Evolutionary conservation across 1,140 invertebrate species (phyloP).

Genomic region (Brachionus koreanus): DNA sequence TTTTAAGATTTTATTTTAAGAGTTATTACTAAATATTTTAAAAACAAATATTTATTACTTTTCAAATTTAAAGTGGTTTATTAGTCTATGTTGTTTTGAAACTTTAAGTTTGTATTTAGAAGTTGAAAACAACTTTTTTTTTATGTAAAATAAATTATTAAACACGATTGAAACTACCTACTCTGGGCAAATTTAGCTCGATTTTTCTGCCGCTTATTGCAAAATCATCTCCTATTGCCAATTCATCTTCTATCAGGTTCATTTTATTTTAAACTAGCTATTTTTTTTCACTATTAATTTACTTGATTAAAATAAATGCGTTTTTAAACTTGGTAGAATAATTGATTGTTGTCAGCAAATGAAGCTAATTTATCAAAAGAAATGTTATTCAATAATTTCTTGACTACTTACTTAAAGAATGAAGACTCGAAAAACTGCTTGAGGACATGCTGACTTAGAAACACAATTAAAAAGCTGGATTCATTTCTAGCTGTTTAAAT

Average conservation of each 20-base stretch:
- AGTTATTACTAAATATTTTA: background rate
- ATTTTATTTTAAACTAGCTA: background rate
- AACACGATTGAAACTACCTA: background rate
- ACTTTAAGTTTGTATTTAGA: background rate
- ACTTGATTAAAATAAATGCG: background rate
- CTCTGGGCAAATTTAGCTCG: background rate
- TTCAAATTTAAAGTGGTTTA: conserved; percentile 11
- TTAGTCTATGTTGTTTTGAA: background rate
- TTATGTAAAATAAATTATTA: background rate
- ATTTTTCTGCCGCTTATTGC: conserved; percentile 6
- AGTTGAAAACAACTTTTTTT: background rate
- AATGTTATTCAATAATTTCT: background rate
- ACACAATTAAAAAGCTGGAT: background rate
- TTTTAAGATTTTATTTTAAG: background rate
- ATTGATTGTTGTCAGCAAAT: background rate
- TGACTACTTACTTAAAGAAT: background rate
- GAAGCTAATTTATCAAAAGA: background rate
- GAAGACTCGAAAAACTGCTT: background rate
- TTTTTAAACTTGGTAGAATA: background rate
- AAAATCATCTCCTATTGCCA: background rate
- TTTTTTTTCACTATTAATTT: background rate
- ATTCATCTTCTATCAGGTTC: conserved; percentile 19
- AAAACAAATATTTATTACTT: conserved; percentile 19
- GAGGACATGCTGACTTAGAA: background rate
- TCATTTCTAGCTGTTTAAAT: background rate